Base-by-base conservation (phyloP, 2,113 vertebrate genomes). In the Elephantulus edwardii region DNA sequence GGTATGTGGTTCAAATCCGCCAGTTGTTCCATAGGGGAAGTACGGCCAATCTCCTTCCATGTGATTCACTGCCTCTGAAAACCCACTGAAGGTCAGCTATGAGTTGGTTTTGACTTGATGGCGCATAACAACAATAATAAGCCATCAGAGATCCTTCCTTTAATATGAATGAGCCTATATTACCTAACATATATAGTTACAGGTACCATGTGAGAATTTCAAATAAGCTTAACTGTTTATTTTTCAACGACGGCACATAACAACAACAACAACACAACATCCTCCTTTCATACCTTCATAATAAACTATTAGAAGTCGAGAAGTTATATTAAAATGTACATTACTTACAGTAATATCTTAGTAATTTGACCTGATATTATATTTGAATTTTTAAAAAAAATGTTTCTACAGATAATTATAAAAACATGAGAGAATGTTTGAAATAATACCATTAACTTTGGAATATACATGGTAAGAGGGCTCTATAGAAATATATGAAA, bases 361-460 rank as follows among this genome's bases (percentile, higher is more conserved):
- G 56, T 88, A 5, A 90, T 90, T 24, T 50, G 86, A 83, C 76
- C 9, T 91, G 30, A 96, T 93, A 71, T 78, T 89, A 74, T 76
- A 93, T 46, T 94, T 88, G 95, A 87, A 89, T 52, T 90, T 79
- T 84, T 58, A 96, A 91, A n/a, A n/a, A n/a, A n/a, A n/a, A 38
- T 19, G 92, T 48, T 95, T 93, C 75, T 85, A 72, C 78, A 81
- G 24, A 22, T 86, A 78, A 40, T 50, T 72, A 71, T 83, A 76
- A 78, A 95, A 30, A 6, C 28, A 52, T 50, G 38, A 68, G 83
- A 30, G 3, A 88, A 3, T 48, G 5, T 86, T 93, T 85, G 60
- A n/a, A 24, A 60, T 44, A 7, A 88, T 22, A 58, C 6, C 26
- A 85, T 8, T 88, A n/a, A 82, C 83, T 96, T 96, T 95, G 66